Base-by-base conservation (phyloP, 1,140 invertebrate genomes). In the Conopomorpha cramerella region DNA sequence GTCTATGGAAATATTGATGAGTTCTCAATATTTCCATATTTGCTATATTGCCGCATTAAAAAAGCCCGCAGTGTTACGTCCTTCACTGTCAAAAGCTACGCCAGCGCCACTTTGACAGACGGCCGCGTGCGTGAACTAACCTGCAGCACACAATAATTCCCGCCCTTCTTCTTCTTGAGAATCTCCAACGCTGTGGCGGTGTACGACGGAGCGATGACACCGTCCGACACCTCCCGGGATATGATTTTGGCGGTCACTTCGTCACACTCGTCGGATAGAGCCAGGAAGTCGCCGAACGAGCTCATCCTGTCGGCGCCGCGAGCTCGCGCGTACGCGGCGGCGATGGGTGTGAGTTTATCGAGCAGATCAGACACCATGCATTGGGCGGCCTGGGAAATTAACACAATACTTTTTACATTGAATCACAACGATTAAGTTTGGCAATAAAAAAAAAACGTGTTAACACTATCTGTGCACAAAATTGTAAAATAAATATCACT, bases 241-340 rank as follows among this genome's bases (percentile, higher is more conserved):
- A 90, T 87, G 13, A 90, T 86, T 46, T 74, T 81, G 0, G 88
- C 96, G 0, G 96, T 98, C 8, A 86, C 46, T 16, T 81, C 84
- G 77, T 99, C 97, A 68, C 96, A 99, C 1, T 77, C 55, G 58
- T 98, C 95, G 0, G 95, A 98, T 0, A 99, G 62, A 8, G 95
- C 94, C 25, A 99, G 85, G 68, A 99, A 99, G 77, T 99, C 97
- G 0, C 97, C 96, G 77, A 98, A 99, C 8, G 96, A 98, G 3
- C 95, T 98, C 97, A 99, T 99, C 35, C 97, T 84, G 72, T 99
- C 97, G 11, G 96, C 96, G 19, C 96, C 95, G 72, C 97, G 82
- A 0, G 96, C 97, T 41, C 96, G 79, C 0, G 95, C 96, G 79
- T 99, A 99, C 1, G 97, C 97, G 8, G 83, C 84, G 0, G 96